Evolutionary conservation across 2,888 invertebrate genomes (phyloP), one percentile per base, ranked within the genome.

Genomic region (Cheilosia pagana): DNA sequence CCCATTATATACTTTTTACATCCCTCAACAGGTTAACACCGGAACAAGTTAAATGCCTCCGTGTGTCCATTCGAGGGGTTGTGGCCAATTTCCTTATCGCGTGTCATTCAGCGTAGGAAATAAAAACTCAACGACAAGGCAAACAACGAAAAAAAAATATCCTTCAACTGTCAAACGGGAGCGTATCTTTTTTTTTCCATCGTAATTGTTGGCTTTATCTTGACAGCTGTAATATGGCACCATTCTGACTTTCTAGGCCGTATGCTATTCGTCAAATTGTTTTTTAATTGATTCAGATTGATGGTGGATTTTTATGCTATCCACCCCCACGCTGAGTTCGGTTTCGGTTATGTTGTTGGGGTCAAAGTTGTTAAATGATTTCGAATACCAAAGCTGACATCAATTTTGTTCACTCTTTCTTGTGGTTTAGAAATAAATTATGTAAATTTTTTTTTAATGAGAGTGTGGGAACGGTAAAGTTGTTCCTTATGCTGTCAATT

Each of bases 221-320:
- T 76, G 81, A 81, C 85, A 85, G 81, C 67, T 71, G 75, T 81
- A 76, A 76, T 28, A 8, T 75, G 48, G 63, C 68, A 63, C 45
- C 79, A 31, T 70, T 45, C 43, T 65, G 74, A 75, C 74, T 74
- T 75, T 63, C 63, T 67, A 28, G 60, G 71, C 57, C 62, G 59
- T 48, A 53, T 23, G 53, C 48, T 78, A 74, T 81, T 53, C 63
- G 23, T 85, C 81, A 85, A 81, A 85, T 85, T 71, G 85, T 57
- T 76, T 62, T 85, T 85, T 85, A 85, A 85, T 85, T 85, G 85
- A 81, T 76, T 85, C 67, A 71, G 81, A 81, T 85, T 85, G 85
- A 76, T 71, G 75, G 81, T 60, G 60, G 63, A 57, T 62, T 74
- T 68, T 72, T 68, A 21, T 72, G 21, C 57, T 59, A 59, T 50